A percentile compares a stretch with the other conserved stretches of the same genome.
These are phyloP conservation scores for Drosophila barbarae DNA, from an alignment of 2,888 invertebrate genomes.

Conservation along the genomic window DNA sequence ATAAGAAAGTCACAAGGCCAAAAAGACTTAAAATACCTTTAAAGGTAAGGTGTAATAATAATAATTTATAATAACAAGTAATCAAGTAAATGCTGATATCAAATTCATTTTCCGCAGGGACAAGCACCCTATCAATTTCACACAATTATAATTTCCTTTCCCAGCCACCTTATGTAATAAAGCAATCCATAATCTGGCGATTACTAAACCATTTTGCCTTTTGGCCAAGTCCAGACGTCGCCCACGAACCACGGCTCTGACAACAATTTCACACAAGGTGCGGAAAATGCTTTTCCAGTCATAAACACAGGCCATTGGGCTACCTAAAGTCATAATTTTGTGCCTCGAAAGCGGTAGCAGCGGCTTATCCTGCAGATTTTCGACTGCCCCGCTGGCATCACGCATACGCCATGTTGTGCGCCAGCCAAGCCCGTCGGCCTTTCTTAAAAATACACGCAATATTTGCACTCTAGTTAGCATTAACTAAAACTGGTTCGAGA, in stretches of 20 bases:
- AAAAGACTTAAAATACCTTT: neutral
- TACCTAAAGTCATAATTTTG: constrained; percentile 51
- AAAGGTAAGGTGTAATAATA: too few species aligned
- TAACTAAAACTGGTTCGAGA: constrained; percentile 62
- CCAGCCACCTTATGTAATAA: constrained; percentile 19
- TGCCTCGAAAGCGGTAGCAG: constrained; percentile 12
- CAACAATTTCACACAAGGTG: constrained; percentile 29
- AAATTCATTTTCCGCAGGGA: neutral
- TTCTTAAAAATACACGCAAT: constrained; percentile 47
- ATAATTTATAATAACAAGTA: too few species aligned
- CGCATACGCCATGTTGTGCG: constrained; percentile 61
- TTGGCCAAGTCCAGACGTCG: constrained; percentile 24
- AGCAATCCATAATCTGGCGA: constrained; percentile 1
- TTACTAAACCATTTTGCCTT: constrained; percentile 19
- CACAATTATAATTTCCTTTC: constrained; percentile 7
- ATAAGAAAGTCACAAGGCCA: neutral
- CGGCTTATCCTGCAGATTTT: constrained; percentile 47
- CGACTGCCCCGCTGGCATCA: constrained; percentile 50
- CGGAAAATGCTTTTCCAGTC: constrained; percentile 29
- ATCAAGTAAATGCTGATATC: neutral
- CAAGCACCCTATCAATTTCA: neutral
- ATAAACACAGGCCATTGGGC: constrained; percentile 40
- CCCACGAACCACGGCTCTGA: constrained; percentile 22
- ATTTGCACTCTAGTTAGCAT: constrained; percentile 56
- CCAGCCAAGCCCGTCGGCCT: constrained; percentile 61